Evolutionary conservation across 2,888 invertebrate species (phyloP), one percentile per base, ranked within the genome.

Genomic region (Petrophora chlorosata): DNA sequence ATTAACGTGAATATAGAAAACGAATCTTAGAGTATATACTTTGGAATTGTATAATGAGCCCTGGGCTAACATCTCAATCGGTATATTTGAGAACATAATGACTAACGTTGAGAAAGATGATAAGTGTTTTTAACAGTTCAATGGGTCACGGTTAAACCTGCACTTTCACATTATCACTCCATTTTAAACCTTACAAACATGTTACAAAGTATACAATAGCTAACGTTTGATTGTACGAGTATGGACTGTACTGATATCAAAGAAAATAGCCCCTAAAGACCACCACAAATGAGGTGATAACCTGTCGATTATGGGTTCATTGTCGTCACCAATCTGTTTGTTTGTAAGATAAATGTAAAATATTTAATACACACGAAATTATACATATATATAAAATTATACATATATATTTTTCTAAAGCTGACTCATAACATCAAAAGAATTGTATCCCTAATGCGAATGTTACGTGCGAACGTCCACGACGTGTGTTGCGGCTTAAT

Each of bases 261-360:
- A 45, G 26, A 53, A 56, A 47, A 59, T 61, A 57, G 59, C 63
- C 52, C 51, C 40, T 51, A 48, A 47, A 53, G 66, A 67, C 68
- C 67, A 74, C 73, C 72, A 72, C 65, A 60, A 60, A 47, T 42
- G 74, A 19, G 15, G 4, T 22, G 52, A 80, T 80, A 80, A 81
- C 79, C 79, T 57, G 23, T 48, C 7, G 70, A 69, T 72, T 60
- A 28, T 19, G 22, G 51, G 79, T 73, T 80, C 79, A 81, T 67
- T 73, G 73, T 67, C 76, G 71, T 73, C 70, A 70, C 45, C 46
- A 52, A 36, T 30, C 14, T 22, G 19, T 36, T 42, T 42, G 32
- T 48, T 26, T 38, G 13, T 13, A 28, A 7, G 2, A 2, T 12
- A 7, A 13, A 5, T 28, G 16, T 13, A 5, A n/a, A 30, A 4